Percentiles rank a stretch among this genome's conserved stretches.
Evolutionary conservation across 2,113 vertebrate genomes (phyloP).

Genomic region (Tiliqua scincoides): DNA sequence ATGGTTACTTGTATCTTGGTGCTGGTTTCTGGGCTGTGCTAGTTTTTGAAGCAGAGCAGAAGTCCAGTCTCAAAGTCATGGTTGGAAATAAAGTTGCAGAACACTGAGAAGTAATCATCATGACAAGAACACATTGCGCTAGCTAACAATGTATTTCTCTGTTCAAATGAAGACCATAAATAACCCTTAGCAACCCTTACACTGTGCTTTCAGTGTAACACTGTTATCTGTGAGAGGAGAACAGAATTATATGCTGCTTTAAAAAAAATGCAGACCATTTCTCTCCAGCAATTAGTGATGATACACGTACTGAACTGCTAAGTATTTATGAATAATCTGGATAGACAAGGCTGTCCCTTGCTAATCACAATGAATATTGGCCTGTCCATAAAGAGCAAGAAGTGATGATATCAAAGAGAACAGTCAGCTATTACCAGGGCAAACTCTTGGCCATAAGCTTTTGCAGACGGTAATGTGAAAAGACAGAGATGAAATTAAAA

Average conservation of each 20-base stretch:
- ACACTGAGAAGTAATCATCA: slow-evolving; percentile 14
- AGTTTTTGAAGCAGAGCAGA: neutral
- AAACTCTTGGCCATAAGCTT: slow-evolving; percentile 71
- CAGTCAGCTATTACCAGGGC: slow-evolving; percentile 76
- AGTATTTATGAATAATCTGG: slow-evolving; percentile 75
- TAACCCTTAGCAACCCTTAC: slow-evolving; percentile 11
- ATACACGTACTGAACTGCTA: slow-evolving; percentile 62
- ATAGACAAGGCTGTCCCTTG: slow-evolving; percentile 76
- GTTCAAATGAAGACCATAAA: slow-evolving; percentile 32
- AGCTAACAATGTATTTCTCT: slow-evolving; percentile 1
- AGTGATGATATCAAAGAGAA: slow-evolving; percentile 80
- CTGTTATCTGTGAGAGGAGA: slow-evolving; percentile 39
- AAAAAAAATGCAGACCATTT: slow-evolving; percentile 55
- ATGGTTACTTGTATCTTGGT: neutral
- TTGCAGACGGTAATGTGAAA: slow-evolving; percentile 67
- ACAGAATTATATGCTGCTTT: slow-evolving; percentile 24
- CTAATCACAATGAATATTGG: slow-evolving; percentile 78
- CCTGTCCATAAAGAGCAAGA: slow-evolving; percentile 68
- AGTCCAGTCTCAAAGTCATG: neutral
- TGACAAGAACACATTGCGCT: slow-evolving; percentile 5
- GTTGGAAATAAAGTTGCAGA: neutral
- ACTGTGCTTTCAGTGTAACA: neutral
- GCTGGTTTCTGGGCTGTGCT: neutral
- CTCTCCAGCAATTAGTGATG: slow-evolving; percentile 68
- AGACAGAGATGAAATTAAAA: slow-evolving; percentile 77